Evolutionary conservation across 1,140 invertebrate genomes (phyloP).

Genomic region (Capitella teleta): DNA sequence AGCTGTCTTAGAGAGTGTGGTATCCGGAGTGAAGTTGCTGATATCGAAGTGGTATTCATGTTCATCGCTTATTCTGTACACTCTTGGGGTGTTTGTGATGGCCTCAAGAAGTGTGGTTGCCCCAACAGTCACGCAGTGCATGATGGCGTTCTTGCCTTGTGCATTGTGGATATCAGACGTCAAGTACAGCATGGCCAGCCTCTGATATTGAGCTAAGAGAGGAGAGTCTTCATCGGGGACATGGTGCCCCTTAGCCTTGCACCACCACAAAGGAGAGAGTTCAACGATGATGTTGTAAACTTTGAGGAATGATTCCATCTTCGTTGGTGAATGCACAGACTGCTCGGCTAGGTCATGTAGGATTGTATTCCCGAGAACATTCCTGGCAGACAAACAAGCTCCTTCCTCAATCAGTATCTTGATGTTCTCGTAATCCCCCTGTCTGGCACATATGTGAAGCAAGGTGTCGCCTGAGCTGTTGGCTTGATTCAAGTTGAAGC

Average conservation of each 20-base stretch:
- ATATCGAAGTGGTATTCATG: conserved; percentile 7
- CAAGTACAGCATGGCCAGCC: conserved; percentile 4
- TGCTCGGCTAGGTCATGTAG: conserved; percentile 7
- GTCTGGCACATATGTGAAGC: conserved; percentile 6
- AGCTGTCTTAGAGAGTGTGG: too few species aligned
- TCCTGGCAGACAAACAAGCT: neutral
- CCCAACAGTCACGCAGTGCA: conserved; percentile 1
- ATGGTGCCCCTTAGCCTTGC: conserved; percentile 4
- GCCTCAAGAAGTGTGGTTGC: conserved; percentile 1
- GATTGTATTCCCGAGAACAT: conserved; percentile 5
- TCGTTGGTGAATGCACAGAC: neutral
- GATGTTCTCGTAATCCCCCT: neutral
- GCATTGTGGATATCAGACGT: conserved; percentile 4
- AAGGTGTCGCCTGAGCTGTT: conserved; percentile 4
- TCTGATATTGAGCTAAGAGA: neutral
- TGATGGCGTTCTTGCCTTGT: neutral
- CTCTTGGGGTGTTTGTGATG: conserved; percentile 5
- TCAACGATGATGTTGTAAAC: conserved; percentile 1
- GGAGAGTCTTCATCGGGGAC: conserved; percentile 1
- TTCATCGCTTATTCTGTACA: neutral
- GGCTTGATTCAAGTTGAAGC: conserved; percentile 7
- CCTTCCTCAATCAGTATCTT: neutral
- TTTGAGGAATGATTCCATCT: neutral
- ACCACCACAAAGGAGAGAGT: conserved; percentile 5
- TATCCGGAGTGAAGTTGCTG: conserved; percentile 2